A percentile compares a stretch with the other conserved stretches of the same genome.
Conservation (phyloP, 2,888 invertebrate genomes). For the Brachypterus glaber region DNA sequence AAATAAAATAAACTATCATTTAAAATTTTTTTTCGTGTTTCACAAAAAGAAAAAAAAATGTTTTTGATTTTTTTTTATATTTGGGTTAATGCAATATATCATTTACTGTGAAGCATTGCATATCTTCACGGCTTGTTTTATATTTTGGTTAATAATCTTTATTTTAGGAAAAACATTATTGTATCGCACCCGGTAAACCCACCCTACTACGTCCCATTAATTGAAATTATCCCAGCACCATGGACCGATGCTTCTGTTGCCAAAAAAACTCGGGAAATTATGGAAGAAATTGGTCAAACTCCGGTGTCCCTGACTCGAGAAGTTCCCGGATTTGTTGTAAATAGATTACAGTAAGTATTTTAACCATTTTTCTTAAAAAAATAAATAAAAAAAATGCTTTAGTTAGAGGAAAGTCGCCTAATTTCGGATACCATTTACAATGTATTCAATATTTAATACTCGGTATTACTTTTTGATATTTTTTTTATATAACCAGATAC, state of each 20-base stretch:
- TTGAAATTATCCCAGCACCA: conserved; percentile 89
- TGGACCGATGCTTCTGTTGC: conserved; percentile 79
- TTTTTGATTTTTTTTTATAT: neutral
- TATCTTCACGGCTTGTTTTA: neutral
- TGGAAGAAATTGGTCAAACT: conserved; percentile 84
- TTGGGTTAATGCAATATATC: neutral
- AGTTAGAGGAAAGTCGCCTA: too few species aligned
- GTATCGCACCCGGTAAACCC: conserved; percentile 95
- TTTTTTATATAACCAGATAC: too few species aligned
- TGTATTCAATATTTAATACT: too few species aligned
- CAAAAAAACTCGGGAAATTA: conserved; percentile 60
- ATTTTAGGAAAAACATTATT: conserved; percentile 49
- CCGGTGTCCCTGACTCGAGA: conserved; percentile 81
- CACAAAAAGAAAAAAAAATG: too few species aligned
- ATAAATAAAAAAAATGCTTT: neutral
- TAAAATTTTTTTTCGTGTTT: conserved; percentile 7
- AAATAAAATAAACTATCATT: conserved; percentile 3
- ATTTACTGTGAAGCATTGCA: neutral
- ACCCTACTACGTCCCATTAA: conserved; percentile 89
- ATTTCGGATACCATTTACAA: too few species aligned
- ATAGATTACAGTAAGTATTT: conserved; percentile 73
- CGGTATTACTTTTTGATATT: too few species aligned
- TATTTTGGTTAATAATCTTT: neutral
- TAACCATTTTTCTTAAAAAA: conserved; percentile 6
- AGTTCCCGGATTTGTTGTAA: conserved; percentile 86